Base-by-base conservation (phyloP, 2,113 vertebrate genomes). In the Myotis yumanensis region DNA sequence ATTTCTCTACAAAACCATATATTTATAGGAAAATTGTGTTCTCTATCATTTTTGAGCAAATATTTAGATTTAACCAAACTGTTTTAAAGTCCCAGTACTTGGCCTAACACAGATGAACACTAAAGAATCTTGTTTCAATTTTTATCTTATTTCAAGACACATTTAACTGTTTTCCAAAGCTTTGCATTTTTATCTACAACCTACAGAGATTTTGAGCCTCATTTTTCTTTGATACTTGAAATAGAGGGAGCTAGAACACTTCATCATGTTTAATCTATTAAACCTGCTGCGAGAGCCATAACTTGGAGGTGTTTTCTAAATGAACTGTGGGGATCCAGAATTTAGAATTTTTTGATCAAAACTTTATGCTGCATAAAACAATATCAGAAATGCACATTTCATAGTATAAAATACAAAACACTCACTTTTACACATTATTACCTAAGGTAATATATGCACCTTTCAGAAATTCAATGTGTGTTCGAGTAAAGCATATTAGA, bases 201-300 rank as follows among this genome's bases (percentile, higher is more conserved):
- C 88, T 96, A 35, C 86, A 96, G 32, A 88, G 86, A 77, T 96
- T 96, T 90, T 97, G 93, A 97, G 97, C 94, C 87, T 37, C 90
- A 25, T 93, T 59, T 97, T 96, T 95, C 87, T 76, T 90, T 64
- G 93, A 95, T 72, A 92, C 96, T 93, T 97, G 96, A 97, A 98
- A 76, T 86, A 86, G 28, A 82, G 95, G 82, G 79, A 87, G 64
- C 88, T 96, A 92, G 94, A 68, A 96, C 88, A 93, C 91, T 85
- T 96, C 73, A 48, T 94, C 72, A 32, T 90, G 91, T 97, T 89
- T 94, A 83, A 96, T 96, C 84, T 97, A 95, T 81, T 94, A 93
- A 73, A 96, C 89, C 96, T 98, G 97, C 96, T 97, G 97, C 89
- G 87, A 97, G 97, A 96, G 91, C 89, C 95, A 86, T 96, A 89